Evolutionary conservation across 2,888 invertebrate species (phyloP).

Genomic region (Periphyllus acericola): DNA sequence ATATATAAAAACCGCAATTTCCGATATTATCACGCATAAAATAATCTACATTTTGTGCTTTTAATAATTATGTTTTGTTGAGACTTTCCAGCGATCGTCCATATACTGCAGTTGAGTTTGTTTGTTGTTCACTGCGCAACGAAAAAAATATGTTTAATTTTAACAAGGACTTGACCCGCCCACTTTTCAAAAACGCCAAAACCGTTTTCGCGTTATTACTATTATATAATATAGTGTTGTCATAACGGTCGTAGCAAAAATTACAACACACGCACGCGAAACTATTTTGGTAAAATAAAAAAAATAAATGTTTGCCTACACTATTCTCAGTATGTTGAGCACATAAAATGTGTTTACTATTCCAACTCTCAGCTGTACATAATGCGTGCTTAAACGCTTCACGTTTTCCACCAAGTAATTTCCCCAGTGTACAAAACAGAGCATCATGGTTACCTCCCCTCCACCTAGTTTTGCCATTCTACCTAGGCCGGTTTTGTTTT

Average conservation of each 20-base stretch:
- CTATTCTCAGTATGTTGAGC: neutral
- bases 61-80: neutral
- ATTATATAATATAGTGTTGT: neutral
- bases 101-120: neutral
- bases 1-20: neutral
- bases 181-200: neutral
- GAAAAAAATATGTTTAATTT: neutral
- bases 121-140: neutral
- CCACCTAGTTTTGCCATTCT: neutral
- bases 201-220: neutral
- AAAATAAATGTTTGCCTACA: neutral
- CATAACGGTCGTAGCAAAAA: neutral
- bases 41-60: neutral
- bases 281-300: neutral
- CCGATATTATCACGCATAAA: neutral
- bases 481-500: neutral
- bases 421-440: slow-evolving; percentile 11
- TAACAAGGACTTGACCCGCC: neutral
- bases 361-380: neutral
- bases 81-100: neutral
- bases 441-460: neutral
- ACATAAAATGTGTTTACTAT: neutral
- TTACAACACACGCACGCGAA: neutral
- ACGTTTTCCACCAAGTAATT: neutral
- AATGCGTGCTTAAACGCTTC: neutral